Evolutionary conservation across 2,888 invertebrate species (phyloP).

Genomic region (Caenorhabditis angaria): DNA sequence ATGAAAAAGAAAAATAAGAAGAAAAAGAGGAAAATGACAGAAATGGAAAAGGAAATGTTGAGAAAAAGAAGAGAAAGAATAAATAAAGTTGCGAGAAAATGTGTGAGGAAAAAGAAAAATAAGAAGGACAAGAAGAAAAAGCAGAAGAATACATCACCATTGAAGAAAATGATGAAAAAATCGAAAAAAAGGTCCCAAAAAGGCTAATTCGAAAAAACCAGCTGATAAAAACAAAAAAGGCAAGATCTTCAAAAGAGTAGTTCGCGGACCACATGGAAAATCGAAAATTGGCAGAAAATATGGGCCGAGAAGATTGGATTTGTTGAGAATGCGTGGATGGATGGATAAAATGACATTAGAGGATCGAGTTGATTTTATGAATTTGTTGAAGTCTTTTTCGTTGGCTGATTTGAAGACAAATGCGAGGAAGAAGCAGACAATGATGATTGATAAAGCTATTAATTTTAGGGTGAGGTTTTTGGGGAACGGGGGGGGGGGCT

Average conservation of each 20-base stretch:
- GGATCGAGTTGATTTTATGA: background rate
- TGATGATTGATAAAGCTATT: conserved; percentile 21
- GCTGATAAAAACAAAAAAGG: background rate
- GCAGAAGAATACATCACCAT: background rate
- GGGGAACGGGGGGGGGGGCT: too few species aligned
- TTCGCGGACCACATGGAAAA: conserved; percentile 1
- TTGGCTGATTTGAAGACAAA: conserved; percentile 3
- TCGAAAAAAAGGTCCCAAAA: background rate
- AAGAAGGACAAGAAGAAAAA: background rate
- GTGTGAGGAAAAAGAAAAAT: background rate
- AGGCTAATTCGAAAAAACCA: background rate
- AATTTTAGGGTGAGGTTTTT: background rate
- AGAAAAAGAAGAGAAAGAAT: background rate
- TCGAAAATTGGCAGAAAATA: background rate
- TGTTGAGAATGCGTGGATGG: background rate
- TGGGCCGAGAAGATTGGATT: background rate
- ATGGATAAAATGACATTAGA: background rate
- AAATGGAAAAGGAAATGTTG: conserved; percentile 6
- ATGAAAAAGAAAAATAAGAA: conserved; percentile 11
- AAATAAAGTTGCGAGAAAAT: background rate
- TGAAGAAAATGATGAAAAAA: conserved; percentile 3
- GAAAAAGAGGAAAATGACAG: background rate
- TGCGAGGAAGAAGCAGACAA: conserved; percentile 15
- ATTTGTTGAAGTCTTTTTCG: conserved; percentile 2
- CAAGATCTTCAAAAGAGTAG: background rate